Conservation (phyloP, 2,113 vertebrate genomes). For the Noctilio leporinus region DNA sequence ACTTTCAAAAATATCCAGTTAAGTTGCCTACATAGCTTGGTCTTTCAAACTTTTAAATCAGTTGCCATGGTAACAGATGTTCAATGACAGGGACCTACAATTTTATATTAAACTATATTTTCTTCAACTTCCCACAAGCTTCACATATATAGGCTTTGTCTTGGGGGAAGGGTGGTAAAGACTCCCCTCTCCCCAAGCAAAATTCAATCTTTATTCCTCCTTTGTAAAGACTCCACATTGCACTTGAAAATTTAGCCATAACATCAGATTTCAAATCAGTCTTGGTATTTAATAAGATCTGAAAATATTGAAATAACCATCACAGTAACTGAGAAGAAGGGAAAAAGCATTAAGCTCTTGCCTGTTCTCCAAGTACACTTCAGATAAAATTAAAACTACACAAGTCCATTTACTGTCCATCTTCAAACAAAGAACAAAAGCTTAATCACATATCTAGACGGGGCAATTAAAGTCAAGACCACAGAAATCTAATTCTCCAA, state of each 20-base stretch:
- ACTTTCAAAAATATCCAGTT: slow-evolving; percentile 41
- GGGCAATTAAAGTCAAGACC: slow-evolving; percentile 71
- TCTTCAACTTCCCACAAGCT: slow-evolving; percentile 4
- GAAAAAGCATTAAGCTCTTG: background rate
- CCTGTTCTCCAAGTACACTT: slow-evolving; percentile 43
- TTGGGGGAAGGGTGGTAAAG: background rate
- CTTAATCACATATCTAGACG: slow-evolving; percentile 70
- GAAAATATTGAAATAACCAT: slow-evolving; percentile 7
- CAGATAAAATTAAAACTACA: slow-evolving; percentile 61
- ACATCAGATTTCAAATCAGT: background rate
- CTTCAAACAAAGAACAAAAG: slow-evolving; percentile 72
- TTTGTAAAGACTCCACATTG: background rate
- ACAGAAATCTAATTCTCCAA: slow-evolving; percentile 69
- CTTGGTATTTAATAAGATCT: background rate
- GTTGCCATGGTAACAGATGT: slow-evolving; percentile 56
- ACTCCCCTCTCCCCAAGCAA: background rate
- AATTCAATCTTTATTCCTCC: background rate
- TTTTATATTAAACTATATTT: slow-evolving; percentile 46
- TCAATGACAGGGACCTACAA: slow-evolving; percentile 31
- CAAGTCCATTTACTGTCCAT: slow-evolving; percentile 59
- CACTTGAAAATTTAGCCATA: background rate
- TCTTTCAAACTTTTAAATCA: slow-evolving; percentile 19
- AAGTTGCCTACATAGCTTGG: slow-evolving; percentile 48
- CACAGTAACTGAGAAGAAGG: background rate
- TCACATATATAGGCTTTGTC: background rate